Evolutionary conservation across 2,113 vertebrate genomes (phyloP), one percentile per base, ranked within the genome.

Genomic region (Chloropsis hardwickii): DNA sequence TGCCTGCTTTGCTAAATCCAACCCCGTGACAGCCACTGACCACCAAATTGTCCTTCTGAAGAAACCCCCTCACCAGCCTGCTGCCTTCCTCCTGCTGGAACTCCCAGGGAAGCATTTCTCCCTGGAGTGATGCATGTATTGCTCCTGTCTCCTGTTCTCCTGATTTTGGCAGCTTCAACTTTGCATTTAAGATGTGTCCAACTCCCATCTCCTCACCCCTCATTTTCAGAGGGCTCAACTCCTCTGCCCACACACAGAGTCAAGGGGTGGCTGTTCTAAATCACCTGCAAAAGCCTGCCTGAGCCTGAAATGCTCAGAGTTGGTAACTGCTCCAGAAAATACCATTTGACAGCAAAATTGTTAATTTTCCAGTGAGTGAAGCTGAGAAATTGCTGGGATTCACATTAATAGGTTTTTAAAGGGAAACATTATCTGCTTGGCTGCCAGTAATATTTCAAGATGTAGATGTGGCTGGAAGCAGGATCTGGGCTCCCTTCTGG

Each of bases 361-460:
- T 84, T 83, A 45, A 78, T 94, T 94, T 92, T 70, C 86, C 64
- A 50, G 86, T 24, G 56, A 70, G 50, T 3, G 69, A 78, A n/a
- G 56, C 73, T 58, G 72, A 84, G 81, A 69, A 94, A 84, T 91
- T 65, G 76, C 83, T 69, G 86, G 54, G 54, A 83, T 57, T 65
- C 28, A 31, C 10, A 3, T 62, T 78, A 94, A 81, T 62, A 28
- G 60, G 17, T 69, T 95, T 88, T 86, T 54, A 84, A 94, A 64
- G 42, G 56, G 64, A 81, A 80, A 48, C 18, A 62, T 88, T 77
- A 88, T 61, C 69, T 91, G 80, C 93, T 37, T 54, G 77, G 78
- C 61, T 93, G 73, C 88, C 48, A 7, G 47, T 37, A 57, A 65
- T 66, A 66, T 81, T 64, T 94, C 86, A 86, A 72, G 81, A 42